phyloP scores from a whole-genome alignment of 2,797 vertebrate species.

The Molossus alvarezi region DNA sequence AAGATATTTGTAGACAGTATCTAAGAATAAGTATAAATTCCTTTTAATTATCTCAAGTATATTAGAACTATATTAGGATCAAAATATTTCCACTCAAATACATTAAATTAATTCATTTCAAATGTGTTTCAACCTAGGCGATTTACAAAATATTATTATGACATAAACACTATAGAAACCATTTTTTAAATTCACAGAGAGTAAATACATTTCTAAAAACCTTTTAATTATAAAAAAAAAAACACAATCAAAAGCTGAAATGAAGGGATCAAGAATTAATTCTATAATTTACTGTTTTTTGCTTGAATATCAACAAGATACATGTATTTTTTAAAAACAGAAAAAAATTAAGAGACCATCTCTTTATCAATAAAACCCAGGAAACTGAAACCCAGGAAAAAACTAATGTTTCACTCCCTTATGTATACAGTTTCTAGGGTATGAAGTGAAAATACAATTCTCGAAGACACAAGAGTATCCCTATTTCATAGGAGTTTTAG shows the following conservation, averaged over 20 bases:
- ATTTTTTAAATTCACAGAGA: not conserved
- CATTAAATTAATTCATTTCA: conserved; percentile 18
- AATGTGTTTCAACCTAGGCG: not conserved
- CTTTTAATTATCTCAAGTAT: not conserved
- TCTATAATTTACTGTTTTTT: conserved; percentile 24
- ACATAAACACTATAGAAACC: not conserved
- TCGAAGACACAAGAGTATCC: not conserved
- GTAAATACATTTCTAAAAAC: conserved; percentile 20
- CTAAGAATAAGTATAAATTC: not conserved
- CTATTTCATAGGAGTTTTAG: not conserved
- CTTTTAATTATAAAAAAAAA: conserved; percentile 50
- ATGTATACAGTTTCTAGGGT: not conserved
- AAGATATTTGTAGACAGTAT: not conserved
- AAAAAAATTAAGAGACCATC: not conserved
- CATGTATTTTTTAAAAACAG: conserved; percentile 3
- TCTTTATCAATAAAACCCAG: not conserved
- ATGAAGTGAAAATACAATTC: not conserved
- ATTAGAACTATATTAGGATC: not conserved
- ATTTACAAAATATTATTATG: not conserved
- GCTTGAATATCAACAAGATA: conserved; percentile 42
- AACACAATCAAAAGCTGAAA: conserved; percentile 26
- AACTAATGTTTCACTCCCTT: not conserved
- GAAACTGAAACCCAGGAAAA: not conserved
- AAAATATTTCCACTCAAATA: not conserved
- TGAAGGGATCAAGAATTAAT: conserved; percentile 37